A percentile compares a stretch with the other conserved stretches of the same genome.
Conservation (phyloP, 2,888 invertebrate species). For the Trypoxylon attenuatum region DNA sequence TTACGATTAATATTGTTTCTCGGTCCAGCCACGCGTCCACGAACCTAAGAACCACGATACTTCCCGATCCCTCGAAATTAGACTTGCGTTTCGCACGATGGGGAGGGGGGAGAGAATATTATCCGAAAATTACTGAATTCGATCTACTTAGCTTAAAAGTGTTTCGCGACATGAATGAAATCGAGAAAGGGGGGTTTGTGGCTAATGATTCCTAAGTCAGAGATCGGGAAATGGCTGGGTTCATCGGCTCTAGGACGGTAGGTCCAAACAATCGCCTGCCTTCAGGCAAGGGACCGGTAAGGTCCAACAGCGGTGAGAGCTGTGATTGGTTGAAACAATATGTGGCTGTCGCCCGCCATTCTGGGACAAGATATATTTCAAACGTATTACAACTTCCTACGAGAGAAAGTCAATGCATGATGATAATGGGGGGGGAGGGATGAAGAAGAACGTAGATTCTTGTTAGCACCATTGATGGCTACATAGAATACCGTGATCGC, state of each 20-base stretch:
- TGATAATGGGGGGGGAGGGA: not conserved
- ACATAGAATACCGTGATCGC: not conserved
- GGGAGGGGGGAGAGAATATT: no score
- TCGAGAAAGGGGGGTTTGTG: not conserved
- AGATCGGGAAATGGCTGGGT: conserved; percentile 35
- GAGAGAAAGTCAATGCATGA: not conserved
- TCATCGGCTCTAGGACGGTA: conserved; percentile 70
- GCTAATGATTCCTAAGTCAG: not conserved
- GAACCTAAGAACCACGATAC: conserved; percentile 52
- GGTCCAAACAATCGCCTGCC: conserved; percentile 76
- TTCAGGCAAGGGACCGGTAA: conserved; percentile 72
- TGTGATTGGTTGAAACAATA: conserved; percentile 75
- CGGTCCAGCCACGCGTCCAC: conserved; percentile 74
- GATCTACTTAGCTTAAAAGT: no score
- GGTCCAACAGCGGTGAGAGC: conserved; percentile 75
- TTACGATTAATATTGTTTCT: conserved; percentile 72
- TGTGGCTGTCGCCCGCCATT: conserved; percentile 67
- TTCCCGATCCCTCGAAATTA: conserved; percentile 23
- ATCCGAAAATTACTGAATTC: no score
- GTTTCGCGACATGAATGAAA: not conserved
- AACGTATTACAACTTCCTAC: conserved; percentile 1
- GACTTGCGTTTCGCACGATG: not conserved
- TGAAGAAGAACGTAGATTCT: not conserved
- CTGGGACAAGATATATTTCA: conserved; percentile 49
- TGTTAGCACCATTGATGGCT: not conserved